Evolutionary conservation across 2,113 vertebrate species (phyloP), one percentile per base, ranked within the genome.

Genomic region (Leucopsar rothschildi): DNA sequence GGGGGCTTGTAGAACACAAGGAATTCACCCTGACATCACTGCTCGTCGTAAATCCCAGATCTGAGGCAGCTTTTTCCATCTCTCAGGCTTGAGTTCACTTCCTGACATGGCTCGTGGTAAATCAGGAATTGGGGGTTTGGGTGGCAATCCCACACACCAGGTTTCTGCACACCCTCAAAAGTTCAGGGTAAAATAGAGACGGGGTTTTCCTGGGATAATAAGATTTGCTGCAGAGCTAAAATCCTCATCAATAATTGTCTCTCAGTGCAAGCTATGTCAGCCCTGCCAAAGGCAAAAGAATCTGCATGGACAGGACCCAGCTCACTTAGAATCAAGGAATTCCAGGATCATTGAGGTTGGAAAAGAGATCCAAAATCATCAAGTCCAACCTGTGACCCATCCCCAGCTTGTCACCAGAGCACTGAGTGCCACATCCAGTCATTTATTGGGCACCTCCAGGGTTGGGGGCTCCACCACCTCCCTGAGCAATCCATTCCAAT

Each of bases 41-140:
- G 71, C 9, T 86, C 82, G 42, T 88, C 91, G 25, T 82, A 92
- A 96, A 90, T 84, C 64, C 56, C 59, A 52, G 29, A 77, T 39
- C 78, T 71, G 50, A 85, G 68, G 56, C 2, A 0, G 44, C 15
- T 92, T 89, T 64, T 47, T 23, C 27, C 89, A 45, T 75, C 72
- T 53, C 29, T 28, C 35, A 44, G 56, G 21, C 61, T 45, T 4
- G n/a, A 86, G 57, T 63, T 73, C 56, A 5, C 61, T 50, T 50
- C 73, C 87, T 72, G 47, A 25, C 37, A 22, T 0, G 11, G 39
- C 47, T 85, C 0, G 0, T 11, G 44, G 42, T 55, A 33, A 39
- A 45, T 31, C 73, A 39, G 47, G 73, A 14, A 0, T 2, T 23
- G 72, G 83, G 63, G 55, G 39, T 69, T 37, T 33, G 63, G 45